Evolutionary conservation across 2,888 invertebrate genomes (phyloP).

Genomic region (Acrobasis repandana): DNA sequence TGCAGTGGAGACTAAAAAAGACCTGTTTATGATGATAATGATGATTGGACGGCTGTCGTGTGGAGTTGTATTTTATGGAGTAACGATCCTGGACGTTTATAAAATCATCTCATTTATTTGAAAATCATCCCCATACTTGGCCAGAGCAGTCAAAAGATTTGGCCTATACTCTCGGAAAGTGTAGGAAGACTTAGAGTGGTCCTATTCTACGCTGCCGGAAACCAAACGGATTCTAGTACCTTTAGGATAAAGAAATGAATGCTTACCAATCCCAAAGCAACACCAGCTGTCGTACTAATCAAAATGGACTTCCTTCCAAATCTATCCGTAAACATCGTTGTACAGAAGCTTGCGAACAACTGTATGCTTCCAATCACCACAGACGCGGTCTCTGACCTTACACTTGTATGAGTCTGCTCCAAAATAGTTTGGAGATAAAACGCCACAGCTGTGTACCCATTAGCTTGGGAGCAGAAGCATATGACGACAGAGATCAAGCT

Average conservation of each 20-base stretch:
- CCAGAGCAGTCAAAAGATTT: too few species aligned
- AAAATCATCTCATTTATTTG: too few species aligned
- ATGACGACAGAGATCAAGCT: conserved; percentile 39
- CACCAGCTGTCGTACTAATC: conserved; percentile 36
- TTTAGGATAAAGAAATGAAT: neutral
- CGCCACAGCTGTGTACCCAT: conserved; percentile 46
- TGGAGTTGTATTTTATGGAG: too few species aligned
- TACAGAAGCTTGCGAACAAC: conserved; percentile 41
- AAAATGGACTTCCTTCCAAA: conserved; percentile 50
- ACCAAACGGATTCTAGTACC: too few species aligned
- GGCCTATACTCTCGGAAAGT: too few species aligned
- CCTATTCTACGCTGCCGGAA: too few species aligned
- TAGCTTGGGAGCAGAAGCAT: conserved; percentile 39
- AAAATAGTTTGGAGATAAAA: conserved; percentile 46
- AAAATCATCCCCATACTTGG: too few species aligned
- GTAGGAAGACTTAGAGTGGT: too few species aligned
- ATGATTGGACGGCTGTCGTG: too few species aligned
- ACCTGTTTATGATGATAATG: too few species aligned
- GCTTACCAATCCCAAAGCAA: conserved; percentile 48
- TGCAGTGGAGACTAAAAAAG: too few species aligned
- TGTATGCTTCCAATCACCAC: conserved; percentile 48
- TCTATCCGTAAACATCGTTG: conserved; percentile 40
- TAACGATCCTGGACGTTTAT: too few species aligned
- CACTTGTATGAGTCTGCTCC: conserved; percentile 43
- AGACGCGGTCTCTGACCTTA: conserved; percentile 47